Conservation (phyloP, 2,888 invertebrate species). For the Volucella zonaria region DNA sequence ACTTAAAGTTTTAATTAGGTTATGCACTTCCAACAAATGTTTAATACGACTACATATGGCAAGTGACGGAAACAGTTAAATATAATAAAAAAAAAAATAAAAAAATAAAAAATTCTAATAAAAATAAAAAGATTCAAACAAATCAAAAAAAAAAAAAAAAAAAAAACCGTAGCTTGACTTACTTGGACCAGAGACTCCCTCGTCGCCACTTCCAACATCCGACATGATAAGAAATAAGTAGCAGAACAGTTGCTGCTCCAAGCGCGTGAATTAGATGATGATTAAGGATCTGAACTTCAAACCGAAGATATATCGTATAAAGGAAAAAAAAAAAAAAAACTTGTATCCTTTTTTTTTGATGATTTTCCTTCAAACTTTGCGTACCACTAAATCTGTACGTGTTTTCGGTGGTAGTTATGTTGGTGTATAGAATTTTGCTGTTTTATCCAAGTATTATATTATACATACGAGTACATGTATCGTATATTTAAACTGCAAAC, state of each 20-base stretch:
- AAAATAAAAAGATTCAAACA: not conserved
- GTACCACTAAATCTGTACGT: conserved; percentile 37
- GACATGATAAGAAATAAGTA: conserved; percentile 84
- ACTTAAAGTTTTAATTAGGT: too few relatives aligned
- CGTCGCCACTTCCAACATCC: conserved; percentile 91
- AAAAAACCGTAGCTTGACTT: conserved; percentile 83
- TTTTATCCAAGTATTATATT: not conserved
- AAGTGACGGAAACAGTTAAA: too few relatives aligned
- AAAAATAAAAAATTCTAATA: too few relatives aligned
- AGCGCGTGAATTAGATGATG: conserved; percentile 13
- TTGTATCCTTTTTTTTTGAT: conserved; percentile 8
- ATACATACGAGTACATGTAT: not conserved
- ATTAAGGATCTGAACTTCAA: conserved; percentile 10
- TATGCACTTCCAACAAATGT: too few relatives aligned
- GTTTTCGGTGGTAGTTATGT: conserved; percentile 31
- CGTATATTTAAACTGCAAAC: conserved; percentile 10
- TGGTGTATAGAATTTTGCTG: conserved; percentile 35
- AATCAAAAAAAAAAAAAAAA: too few relatives aligned
- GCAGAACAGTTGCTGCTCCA: conserved; percentile 33
- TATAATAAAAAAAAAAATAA: not conserved
- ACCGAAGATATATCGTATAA: not conserved
- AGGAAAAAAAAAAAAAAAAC: not conserved
- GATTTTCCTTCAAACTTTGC: conserved; percentile 24
- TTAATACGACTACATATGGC: too few relatives aligned
- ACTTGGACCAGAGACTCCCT: conserved; percentile 91